Conservation (phyloP, 2,888 invertebrate species). For the Onthophagus sagittarius region DNA sequence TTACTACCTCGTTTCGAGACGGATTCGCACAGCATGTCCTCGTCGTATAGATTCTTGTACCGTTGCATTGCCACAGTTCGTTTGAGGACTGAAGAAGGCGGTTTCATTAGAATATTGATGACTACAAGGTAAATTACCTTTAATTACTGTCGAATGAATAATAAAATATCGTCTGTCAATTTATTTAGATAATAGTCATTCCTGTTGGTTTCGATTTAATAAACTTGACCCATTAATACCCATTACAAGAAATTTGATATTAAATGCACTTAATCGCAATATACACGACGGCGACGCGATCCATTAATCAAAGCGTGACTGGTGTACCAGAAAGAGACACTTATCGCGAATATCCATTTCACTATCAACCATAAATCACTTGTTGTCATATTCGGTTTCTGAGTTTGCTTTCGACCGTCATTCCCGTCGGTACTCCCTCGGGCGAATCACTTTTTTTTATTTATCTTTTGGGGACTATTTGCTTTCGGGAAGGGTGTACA, state of each 20-base stretch:
- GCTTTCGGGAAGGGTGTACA: neutral
- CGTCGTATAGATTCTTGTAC: neutral
- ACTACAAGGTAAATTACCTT: neutral
- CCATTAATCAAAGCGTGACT: slow-evolving; percentile 8
- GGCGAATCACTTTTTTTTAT: neutral
- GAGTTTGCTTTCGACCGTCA: neutral
- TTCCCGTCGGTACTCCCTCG: neutral
- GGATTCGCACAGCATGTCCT: neutral
- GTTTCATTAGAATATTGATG: neutral
- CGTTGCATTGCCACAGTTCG: neutral
- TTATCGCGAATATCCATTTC: slow-evolving; percentile 5
- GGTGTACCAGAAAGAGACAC: slow-evolving; percentile 1
- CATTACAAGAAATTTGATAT: neutral
- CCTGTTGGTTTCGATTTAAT: neutral
- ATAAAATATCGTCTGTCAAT: neutral
- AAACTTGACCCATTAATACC: neutral
- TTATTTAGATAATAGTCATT: neutral
- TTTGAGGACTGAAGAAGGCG: neutral
- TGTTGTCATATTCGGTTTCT: neutral
- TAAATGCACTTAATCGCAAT: neutral
- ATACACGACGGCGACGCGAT: neutral
- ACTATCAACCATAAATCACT: slow-evolving; percentile 7
- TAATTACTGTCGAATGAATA: neutral
- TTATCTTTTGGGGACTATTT: neutral
- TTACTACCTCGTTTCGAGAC: neutral